Base-by-base conservation (phyloP, 2,797 vertebrate genomes). In the Anas capensis region DNA sequence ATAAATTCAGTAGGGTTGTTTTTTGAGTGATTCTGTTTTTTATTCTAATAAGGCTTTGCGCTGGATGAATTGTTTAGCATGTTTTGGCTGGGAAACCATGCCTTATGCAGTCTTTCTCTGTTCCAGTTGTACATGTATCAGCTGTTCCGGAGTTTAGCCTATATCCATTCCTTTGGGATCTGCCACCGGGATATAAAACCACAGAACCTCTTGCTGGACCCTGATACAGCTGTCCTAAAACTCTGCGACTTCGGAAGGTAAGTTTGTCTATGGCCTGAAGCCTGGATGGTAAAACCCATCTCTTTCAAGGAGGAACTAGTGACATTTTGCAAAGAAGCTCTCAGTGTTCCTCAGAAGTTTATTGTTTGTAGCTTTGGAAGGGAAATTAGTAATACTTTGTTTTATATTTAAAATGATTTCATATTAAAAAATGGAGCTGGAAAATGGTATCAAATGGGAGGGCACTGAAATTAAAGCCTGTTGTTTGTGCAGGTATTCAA, bases 171-270 rank as follows among this genome's bases (percentile, higher is more conserved):
- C 90, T 99, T 99, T 98, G 99, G 99, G 96, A 99, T 99, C 97
- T 99, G 99, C 97, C 99, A 99, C 98, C 99, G 99, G 97, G 99
- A 99, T 98, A 99, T 99, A 98, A 99, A 99, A 98, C 99, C 99
- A 94, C 99, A 99, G 98, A 99, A 99, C 97, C 98, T 99, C 98
- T 99, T 99, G 97, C 98, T 99, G 98, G 99, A 99, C 96, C 99
- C 99, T 36, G 99, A 99, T 98, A 99, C 99, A 26, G 99, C 99
- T 42, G 99, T 99, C 82, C 99, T 99, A 96, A 99, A 99, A 96
- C 99, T 99, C 93, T 99, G 99, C 24, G 99, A 99, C 97, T 99
- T 99, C 8, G 99, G 99, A 98, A 99, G 99, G 99, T 99, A 96
- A 98, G 98, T 5, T 4, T 27, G 11, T 58, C 75, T n/a, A 33